Conservation (phyloP, 2,888 invertebrate species). For the Drosophila melanocephala region DNA sequence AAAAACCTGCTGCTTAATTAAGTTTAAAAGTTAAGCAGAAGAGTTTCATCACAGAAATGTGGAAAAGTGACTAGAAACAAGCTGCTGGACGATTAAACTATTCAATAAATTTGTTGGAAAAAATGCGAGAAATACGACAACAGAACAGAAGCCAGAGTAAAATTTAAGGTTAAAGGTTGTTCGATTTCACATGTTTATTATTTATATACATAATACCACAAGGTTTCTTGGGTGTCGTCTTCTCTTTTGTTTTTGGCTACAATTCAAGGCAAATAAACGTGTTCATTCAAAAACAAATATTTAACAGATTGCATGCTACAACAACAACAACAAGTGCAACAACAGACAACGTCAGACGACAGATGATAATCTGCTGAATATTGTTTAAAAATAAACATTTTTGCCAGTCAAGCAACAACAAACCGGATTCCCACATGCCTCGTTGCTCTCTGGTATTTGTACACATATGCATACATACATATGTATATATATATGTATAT, state of each 20-base stretch:
- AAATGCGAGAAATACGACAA: neutral
- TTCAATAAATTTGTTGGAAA: slow-evolving; percentile 17
- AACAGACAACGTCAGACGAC: slow-evolving; percentile 53
- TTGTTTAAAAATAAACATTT: slow-evolving; percentile 73
- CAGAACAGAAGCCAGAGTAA: neutral
- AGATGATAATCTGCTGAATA: slow-evolving; percentile 74
- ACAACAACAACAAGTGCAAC: slow-evolving; percentile 13
- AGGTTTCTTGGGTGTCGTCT: neutral
- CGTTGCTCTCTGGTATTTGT: slow-evolving; percentile 6
- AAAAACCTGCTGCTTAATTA: neutral
- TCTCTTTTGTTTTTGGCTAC: slow-evolving; percentile 37
- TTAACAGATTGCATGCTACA: slow-evolving; percentile 45
- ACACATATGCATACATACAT: neutral
- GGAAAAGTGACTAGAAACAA: slow-evolving; percentile 19
- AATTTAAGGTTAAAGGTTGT: neutral
- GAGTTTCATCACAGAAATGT: neutral
- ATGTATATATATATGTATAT: slow-evolving; percentile 26
- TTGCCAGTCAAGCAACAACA: slow-evolving; percentile 40
- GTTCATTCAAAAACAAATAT: slow-evolving; percentile 52
- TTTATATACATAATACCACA: neutral
- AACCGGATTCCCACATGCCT: slow-evolving; percentile 65
- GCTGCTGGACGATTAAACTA: slow-evolving; percentile 4
- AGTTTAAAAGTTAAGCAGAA: neutral
- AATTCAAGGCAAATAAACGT: slow-evolving; percentile 68
- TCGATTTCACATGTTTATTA: neutral